These are phyloP conservation scores for Sycophila sp. DNA, from an alignment of 1,140 invertebrate species.

Conservation along the genomic window DNA sequence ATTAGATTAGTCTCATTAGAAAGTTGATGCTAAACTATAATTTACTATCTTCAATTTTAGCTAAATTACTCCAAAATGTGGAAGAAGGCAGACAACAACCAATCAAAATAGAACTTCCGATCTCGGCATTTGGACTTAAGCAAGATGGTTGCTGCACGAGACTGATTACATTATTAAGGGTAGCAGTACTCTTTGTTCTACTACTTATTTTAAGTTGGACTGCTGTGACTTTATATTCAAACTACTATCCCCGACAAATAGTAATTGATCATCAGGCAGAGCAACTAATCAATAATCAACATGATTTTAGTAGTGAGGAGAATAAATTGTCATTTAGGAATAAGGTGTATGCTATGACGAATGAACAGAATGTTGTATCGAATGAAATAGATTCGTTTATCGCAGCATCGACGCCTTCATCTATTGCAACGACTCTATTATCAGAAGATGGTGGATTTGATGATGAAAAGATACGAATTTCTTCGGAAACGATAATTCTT, in stretches of 20 bases:
- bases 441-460: too few species aligned
- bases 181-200: background rate
- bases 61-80: slow-evolving; percentile 9
- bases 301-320: background rate
- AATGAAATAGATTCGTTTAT: too few species aligned
- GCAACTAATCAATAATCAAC: background rate
- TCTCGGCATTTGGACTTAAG: background rate
- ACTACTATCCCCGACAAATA: background rate
- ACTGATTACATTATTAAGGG: background rate
- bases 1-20: too few species aligned
- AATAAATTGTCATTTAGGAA: background rate
- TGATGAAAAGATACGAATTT: too few species aligned
- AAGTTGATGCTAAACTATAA: too few species aligned
- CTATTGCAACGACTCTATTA: too few species aligned
- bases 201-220: background rate
- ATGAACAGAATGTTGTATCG: background rate
- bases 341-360: background rate
- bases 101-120: slow-evolving; percentile 20
- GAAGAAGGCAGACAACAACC: slow-evolving; percentile 16
- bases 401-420: too few species aligned
- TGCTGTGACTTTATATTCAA: background rate
- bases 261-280: background rate
- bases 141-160: slow-evolving; percentile 7
- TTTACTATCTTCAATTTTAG: too few species aligned
- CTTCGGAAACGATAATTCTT: too few species aligned